A percentile compares a stretch with the other conserved stretches of the same genome.
Evolutionary conservation across 2,888 invertebrate species (phyloP).

Genomic region (Dryocosmus kuriphilus): DNA sequence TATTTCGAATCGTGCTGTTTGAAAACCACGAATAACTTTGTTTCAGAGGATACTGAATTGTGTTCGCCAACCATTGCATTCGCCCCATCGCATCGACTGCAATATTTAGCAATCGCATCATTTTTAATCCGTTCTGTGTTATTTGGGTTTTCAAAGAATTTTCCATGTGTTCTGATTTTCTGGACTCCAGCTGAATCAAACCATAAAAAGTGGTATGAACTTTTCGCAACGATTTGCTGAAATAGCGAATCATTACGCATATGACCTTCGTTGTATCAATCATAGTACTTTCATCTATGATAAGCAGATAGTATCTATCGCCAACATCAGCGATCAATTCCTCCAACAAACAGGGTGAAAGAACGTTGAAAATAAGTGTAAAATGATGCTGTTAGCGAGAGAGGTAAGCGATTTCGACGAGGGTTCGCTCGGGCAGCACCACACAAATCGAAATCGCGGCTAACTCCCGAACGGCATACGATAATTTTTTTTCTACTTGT

Average conservation of each 20-base stretch:
- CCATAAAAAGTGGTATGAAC: slow-evolving; percentile 57
- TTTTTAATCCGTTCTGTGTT: slow-evolving; percentile 52
- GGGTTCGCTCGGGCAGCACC: too few species aligned
- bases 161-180: slow-evolving; percentile 15
- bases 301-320: slow-evolving; percentile 62
- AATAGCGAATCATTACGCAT: slow-evolving; percentile 56
- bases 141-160: slow-evolving; percentile 47
- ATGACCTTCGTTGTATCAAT: slow-evolving; percentile 53
- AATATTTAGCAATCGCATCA: slow-evolving; percentile 56
- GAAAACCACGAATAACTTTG: slow-evolving; percentile 43
- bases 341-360: slow-evolving; percentile 62
- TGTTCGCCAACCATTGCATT: slow-evolving; percentile 56
- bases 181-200: slow-evolving; percentile 49
- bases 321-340: slow-evolving; percentile 64
- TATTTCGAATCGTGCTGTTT: background rate
- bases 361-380: slow-evolving; percentile 68
- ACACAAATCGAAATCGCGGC: too few species aligned
- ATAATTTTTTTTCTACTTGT: too few species aligned
- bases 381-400: too few species aligned
- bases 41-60: slow-evolving; percentile 50
- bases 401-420: too few species aligned
- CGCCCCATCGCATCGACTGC: slow-evolving; percentile 59
- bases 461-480: too few species aligned
- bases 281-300: slow-evolving; percentile 64
- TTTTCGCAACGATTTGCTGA: slow-evolving; percentile 49